Base-by-base conservation (phyloP, 1,140 invertebrate genomes). In the Ericerus pela region DNA sequence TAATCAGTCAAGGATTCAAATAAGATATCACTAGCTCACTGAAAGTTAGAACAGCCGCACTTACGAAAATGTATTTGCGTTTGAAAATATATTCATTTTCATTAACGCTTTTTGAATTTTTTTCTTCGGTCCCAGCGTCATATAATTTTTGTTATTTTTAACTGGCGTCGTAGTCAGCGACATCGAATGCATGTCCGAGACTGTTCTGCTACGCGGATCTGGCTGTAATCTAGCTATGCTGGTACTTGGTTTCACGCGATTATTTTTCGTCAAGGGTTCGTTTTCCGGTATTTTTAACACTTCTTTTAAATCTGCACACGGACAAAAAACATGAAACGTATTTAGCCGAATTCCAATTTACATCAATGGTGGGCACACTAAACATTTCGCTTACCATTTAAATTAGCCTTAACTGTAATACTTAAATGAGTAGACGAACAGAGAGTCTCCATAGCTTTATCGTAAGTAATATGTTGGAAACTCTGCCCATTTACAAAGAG, bases 401-500 rank as follows among this genome's bases (percentile, higher is more conserved):
- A 78, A 77, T 99, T 99, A 62, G 91, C 96, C 74, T 96, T 97
- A 14, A 98, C 90, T 36, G 88, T 92, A 61, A 99, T 88, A 67
- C 87, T 91, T 36, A 98, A 75, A 73, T 98, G 95, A 53, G 94
- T 98, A 22, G 92, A 90, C 37, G 88, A 85, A 57, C 83, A 79
- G 1, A 99, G 77, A 53, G 96, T 84, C 69, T 98, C 95, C 61
- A 96, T 75, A 2, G 95, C 94, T 66, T 83, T 80, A 18, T 83
- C 79, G 66, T 92, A 85, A 62, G 81, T 86, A 31, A 97, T 85
- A 68, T 92, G 87, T 65, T 90, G 82, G 69, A 98, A 96, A 62
- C 84, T 94, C 65, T 96, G 88, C 18, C 94, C 91, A 70, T 99
- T 99, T 0, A 98, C 93, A 73, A 97, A 91, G 54, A 98, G 74